Percentiles rank a stretch among this genome's conserved stretches.
Conservation (phyloP, 2,113 vertebrate genomes). For the Sceloporus undulatus region DNA sequence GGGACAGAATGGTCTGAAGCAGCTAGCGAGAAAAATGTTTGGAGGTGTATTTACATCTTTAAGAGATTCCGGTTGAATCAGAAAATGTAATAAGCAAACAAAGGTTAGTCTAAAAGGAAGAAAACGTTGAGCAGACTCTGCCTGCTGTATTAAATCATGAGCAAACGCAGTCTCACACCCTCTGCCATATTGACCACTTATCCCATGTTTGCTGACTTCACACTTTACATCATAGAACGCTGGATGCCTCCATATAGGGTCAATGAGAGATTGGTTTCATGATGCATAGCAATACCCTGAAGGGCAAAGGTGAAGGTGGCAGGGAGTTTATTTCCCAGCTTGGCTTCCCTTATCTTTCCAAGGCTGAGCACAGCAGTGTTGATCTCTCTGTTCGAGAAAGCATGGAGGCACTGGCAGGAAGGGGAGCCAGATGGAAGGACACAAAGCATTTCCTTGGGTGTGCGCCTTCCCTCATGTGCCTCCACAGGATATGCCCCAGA, state of each 20-base stretch:
- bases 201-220: constrained; percentile 11
- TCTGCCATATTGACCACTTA: background rate
- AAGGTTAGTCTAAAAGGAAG: background rate
- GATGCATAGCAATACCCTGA: background rate
- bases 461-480: background rate
- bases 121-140: background rate
- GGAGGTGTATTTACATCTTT: background rate
- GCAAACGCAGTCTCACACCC: constrained; percentile 14
- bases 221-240: constrained; percentile 12
- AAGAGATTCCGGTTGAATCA: background rate
- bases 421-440: background rate
- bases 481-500: constrained; percentile 4
- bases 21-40: background rate
- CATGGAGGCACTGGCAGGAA: background rate
- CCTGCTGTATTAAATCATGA: constrained; percentile 13
- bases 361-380: background rate
- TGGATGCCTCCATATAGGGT: constrained; percentile 30
- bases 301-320: constrained; percentile 30
- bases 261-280: background rate
- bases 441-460: background rate
- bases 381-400: background rate
- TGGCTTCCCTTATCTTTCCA: constrained; percentile 2
- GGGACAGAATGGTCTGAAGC: background rate
- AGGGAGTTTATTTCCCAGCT: background rate
- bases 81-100: background rate